Conservation (phyloP, 2,113 vertebrate species). For the Mastomys natalensis region DNA sequence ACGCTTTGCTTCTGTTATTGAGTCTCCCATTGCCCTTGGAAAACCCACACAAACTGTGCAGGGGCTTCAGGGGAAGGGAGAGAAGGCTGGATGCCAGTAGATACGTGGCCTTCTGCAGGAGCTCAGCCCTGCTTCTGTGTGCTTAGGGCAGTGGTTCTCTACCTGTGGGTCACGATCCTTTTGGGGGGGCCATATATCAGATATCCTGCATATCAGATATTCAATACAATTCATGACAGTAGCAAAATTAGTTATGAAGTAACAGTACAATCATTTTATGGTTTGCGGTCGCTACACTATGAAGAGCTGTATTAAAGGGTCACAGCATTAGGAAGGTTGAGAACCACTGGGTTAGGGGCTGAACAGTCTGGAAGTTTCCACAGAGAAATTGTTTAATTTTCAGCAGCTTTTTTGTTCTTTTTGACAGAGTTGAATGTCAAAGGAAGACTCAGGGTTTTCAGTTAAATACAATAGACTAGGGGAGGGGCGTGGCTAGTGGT, state of each 20-base stretch:
- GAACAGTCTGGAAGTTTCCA: background rate
- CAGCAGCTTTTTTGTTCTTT: background rate
- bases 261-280: background rate
- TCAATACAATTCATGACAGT: background rate
- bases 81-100: background rate
- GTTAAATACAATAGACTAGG: background rate
- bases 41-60: background rate
- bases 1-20: background rate
- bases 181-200: background rate
- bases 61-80: background rate
- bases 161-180: background rate
- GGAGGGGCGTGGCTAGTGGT: background rate
- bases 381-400: conserved; percentile 24
- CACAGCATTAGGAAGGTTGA: background rate
- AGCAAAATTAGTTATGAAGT: background rate
- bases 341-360: background rate
- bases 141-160: background rate
- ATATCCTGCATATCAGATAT: background rate
- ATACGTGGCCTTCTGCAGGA: background rate
- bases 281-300: background rate
- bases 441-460: background rate
- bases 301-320: background rate
- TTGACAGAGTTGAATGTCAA: background rate
- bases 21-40: background rate
- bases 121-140: background rate